A percentile compares a stretch with the other conserved stretches of the same genome.
Evolutionary conservation across 2,888 invertebrate genomes (phyloP).

Genomic region (Herminia tarsipennalis): DNA sequence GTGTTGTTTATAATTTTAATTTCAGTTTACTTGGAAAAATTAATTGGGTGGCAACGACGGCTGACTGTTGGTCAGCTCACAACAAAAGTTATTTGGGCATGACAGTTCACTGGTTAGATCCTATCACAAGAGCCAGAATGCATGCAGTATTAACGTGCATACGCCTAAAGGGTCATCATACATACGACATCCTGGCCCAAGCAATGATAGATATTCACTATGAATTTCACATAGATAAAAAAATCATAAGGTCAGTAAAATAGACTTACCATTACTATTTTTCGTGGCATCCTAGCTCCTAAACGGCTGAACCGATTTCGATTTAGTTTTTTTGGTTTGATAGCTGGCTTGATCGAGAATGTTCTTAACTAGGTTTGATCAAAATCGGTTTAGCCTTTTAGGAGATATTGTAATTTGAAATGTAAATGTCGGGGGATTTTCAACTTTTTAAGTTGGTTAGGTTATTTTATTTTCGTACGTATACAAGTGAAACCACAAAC

Average conservation of each 20-base stretch:
- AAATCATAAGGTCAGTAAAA: conserved; percentile 18
- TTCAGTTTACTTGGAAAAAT: conserved; percentile 18
- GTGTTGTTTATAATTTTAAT: conserved; percentile 11
- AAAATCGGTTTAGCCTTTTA: too few species aligned
- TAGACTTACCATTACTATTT: conserved; percentile 3
- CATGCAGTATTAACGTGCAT: conserved; percentile 18
- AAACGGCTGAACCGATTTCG: too few species aligned
- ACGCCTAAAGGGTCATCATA: conserved; percentile 17
- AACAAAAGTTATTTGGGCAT: conserved; percentile 24
- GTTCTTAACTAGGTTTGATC: too few species aligned
- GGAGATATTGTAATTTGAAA: too few species aligned
- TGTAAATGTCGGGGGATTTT: too few species aligned
- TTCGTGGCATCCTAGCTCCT: background rate
- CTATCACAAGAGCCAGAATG: conserved; percentile 20
- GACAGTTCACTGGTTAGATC: conserved; percentile 23
- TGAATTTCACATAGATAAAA: conserved; percentile 20
- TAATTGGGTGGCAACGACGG: conserved; percentile 16
- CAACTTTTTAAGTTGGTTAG: too few species aligned
- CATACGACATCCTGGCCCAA: conserved; percentile 18
- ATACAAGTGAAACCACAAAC: too few species aligned
- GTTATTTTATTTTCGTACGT: too few species aligned
- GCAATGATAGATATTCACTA: conserved; percentile 22
- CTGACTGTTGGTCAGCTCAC: conserved; percentile 23
- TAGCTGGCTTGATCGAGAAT: too few species aligned
- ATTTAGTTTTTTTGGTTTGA: too few species aligned